Conservation (phyloP, 2,888 invertebrate genomes). For the Drosophila macrospina region DNA sequence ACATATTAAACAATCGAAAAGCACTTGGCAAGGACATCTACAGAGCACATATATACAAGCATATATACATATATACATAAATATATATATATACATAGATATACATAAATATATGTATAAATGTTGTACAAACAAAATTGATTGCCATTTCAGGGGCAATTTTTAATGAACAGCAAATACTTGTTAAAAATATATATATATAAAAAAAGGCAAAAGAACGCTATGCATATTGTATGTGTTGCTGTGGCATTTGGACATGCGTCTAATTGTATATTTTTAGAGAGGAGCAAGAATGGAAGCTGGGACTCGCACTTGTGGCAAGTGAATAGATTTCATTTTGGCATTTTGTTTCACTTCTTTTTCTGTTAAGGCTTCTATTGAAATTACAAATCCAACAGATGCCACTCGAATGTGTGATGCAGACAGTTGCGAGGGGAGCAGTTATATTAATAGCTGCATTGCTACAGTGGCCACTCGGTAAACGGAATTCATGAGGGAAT, state of each 20-base stretch:
- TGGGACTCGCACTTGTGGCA: slow-evolving; percentile 12
- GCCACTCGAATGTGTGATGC: slow-evolving; percentile 1
- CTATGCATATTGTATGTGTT: slow-evolving; percentile 1
- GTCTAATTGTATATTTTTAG: slow-evolving; percentile 51
- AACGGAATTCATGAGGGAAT: background rate
- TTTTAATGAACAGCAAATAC: slow-evolving; percentile 73
- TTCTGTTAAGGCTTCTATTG: background rate
- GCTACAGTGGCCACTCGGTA: background rate
- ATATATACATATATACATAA: slow-evolving; percentile 6
- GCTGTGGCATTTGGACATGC: slow-evolving; percentile 27
- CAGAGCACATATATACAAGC: slow-evolving; percentile 15
- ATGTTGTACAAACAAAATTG: slow-evolving; percentile 49
- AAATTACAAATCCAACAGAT: slow-evolving; percentile 24
- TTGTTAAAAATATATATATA: slow-evolving; percentile 22
- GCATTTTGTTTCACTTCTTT: background rate
- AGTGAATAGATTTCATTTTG: slow-evolving; percentile 23
- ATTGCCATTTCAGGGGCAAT: slow-evolving; percentile 75
- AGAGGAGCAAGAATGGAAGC: too few species aligned
- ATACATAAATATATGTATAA: background rate
- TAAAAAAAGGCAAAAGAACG: slow-evolving; percentile 3
- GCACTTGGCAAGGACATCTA: slow-evolving; percentile 60
- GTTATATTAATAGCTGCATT: background rate
- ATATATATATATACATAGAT: background rate
- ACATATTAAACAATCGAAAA: slow-evolving; percentile 78
- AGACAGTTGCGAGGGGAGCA: slow-evolving; percentile 5